Evolutionary conservation across 1,140 invertebrate species (phyloP), one percentile per base, ranked within the genome.

Genomic region (Meloidogyne floridensis): DNA sequence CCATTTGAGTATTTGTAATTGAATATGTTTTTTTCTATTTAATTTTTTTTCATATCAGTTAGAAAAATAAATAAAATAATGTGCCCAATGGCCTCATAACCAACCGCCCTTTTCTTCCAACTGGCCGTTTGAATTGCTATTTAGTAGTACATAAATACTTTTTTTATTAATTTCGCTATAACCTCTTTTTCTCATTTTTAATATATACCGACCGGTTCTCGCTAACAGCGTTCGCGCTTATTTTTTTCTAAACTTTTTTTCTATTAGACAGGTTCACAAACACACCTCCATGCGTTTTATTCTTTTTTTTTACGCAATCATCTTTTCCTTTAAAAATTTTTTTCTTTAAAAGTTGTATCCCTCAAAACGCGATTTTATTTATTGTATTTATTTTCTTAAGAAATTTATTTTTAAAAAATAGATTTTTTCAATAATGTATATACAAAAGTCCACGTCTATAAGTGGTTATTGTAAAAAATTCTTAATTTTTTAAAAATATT

Each of bases 211-310:
- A 32, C 59, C 15, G 56, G n/a, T 65, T n/a, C 7, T 15, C 59
- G 15, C n/a, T n/a, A 65, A 65, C 59, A 65, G n/a, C 59, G 59
- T 65, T 65, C 59, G 15, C 7, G 59, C 59, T 65, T 65, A 65
- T 65, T 65, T 59, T 5, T 59, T 65, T n/a, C n/a, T 65, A 32
- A 32, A n/a, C 15, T 65, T 65, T 11, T 65, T 65, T 65, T n/a
- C n/a, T 65, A 65, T 65, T n/a, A 47, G n/a, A 65, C 59, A 65
- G 59, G 59, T 65, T n/a, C n/a, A 65, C 7, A 65, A 65, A n/a
- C 59, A 59, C 13, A n/a, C 59, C 59, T 18, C 59, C 4, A 65
- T 65, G n/a, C n/a, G 56, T 15, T 15, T 5, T 65, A n/a, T 65
- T 65, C 32, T n/a, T 65, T n/a, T n/a, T 11, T 65, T 5, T 59